Percentiles rank a stretch among this genome's conserved stretches.
These are phyloP conservation scores for Leucania comma DNA, from an alignment of 2,888 invertebrate species.

Conservation along the genomic window DNA sequence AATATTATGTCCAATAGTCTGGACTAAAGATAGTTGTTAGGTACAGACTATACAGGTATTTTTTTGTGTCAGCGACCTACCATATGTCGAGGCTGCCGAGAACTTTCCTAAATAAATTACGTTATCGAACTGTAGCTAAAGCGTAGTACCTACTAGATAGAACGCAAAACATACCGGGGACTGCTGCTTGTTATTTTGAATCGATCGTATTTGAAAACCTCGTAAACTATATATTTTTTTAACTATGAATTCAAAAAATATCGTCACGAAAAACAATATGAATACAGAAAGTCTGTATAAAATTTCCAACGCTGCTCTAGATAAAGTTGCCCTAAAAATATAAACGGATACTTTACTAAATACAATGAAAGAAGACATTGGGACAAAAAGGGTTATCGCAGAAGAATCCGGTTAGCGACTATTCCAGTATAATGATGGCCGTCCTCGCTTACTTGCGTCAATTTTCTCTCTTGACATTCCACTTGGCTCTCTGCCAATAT, in stretches of 20 bases:
- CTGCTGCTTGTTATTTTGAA: slow-evolving; percentile 59
- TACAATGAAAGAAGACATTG: slow-evolving; percentile 19
- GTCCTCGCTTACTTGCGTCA: slow-evolving; percentile 57
- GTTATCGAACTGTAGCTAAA: slow-evolving; percentile 60
- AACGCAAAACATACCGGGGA: slow-evolving; percentile 57
- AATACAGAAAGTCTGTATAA: background rate
- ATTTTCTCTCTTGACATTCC: slow-evolving; percentile 61
- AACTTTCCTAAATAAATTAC: slow-evolving; percentile 75
- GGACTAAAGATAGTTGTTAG: slow-evolving; percentile 9
- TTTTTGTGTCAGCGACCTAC: slow-evolving; percentile 44
- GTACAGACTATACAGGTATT: slow-evolving; percentile 24
- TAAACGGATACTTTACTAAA: slow-evolving; percentile 2
- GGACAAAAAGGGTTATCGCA: slow-evolving; percentile 35
- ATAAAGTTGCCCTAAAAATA: background rate
- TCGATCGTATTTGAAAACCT: slow-evolving; percentile 18
- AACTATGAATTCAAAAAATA: background rate
- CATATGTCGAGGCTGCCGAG: slow-evolving; percentile 52
- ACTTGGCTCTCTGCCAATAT: slow-evolving; percentile 60
- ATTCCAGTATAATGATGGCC: slow-evolving; percentile 56
- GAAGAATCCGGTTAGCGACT: slow-evolving; percentile 49
- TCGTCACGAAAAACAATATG: background rate
- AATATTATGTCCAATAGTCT: background rate
- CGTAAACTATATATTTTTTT: background rate
- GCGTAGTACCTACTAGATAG: slow-evolving; percentile 60
- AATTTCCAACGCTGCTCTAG: background rate